Conservation (phyloP, 2,888 invertebrate genomes). For the Odiellus spinosus region DNA sequence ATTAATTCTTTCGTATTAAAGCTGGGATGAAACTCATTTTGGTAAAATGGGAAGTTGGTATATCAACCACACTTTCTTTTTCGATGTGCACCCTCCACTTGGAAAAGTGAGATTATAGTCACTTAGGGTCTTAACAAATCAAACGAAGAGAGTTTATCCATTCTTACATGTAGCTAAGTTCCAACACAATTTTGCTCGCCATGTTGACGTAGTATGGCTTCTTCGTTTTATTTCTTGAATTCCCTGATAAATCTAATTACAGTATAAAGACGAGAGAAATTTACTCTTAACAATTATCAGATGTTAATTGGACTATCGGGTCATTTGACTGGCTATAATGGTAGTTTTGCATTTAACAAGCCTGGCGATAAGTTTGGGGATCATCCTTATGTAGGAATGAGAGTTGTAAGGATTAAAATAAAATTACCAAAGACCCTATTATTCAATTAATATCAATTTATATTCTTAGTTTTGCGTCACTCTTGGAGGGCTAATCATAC, state of each 20-base stretch:
- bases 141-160: neutral
- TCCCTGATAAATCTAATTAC: neutral
- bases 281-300: conserved; percentile 36
- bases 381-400: conserved; percentile 78
- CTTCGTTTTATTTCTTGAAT: neutral
- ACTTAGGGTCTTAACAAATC: neutral
- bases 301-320: conserved; percentile 89
- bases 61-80: conserved; percentile 90
- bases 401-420: conserved; percentile 35
- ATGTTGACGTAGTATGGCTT: neutral
- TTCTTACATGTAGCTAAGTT: neutral
- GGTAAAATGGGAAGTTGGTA: conserved; percentile 99
- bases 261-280: neutral
- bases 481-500: conserved; percentile 68
- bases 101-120: conserved; percentile 61
- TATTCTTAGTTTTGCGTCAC: conserved; percentile 65
- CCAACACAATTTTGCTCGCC: neutral
- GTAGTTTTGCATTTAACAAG: conserved; percentile 82
- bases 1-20: conserved; percentile 25
- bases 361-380: conserved; percentile 88
- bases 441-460: neutral
- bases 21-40: conserved; percentile 96
- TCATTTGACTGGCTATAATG: conserved; percentile 81
- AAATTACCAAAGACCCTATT: neutral
- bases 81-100: conserved; percentile 93